Evolutionary conservation across 2,888 invertebrate genomes (phyloP).

Genomic region (Brassicogethes aeneus): DNA sequence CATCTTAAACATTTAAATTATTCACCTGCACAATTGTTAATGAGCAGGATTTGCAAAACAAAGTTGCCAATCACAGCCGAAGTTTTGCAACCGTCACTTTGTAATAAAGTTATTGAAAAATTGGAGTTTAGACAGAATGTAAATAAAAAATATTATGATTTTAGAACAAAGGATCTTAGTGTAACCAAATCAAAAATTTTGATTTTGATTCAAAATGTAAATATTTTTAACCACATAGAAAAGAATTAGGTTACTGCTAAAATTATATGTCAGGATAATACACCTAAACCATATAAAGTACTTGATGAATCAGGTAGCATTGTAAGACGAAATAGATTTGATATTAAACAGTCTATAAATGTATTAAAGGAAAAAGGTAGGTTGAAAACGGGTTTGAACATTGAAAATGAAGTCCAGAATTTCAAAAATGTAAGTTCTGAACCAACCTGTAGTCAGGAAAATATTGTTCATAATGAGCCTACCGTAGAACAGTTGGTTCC

Average conservation of each 20-base stretch:
- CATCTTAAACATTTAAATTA: slow-evolving; percentile 11
- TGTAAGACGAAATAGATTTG: neutral
- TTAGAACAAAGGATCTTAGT: slow-evolving; percentile 5
- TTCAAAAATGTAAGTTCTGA: no score
- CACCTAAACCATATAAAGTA: neutral
- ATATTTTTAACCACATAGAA: slow-evolving; percentile 10
- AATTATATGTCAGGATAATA: slow-evolving; percentile 7
- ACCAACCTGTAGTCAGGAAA: neutral
- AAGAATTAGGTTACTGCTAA: slow-evolving; percentile 8
- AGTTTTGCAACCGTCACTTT: slow-evolving; percentile 6
- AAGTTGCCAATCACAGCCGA: slow-evolving; percentile 8
- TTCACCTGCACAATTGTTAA: slow-evolving; percentile 12
- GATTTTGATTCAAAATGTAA: slow-evolving; percentile 6
- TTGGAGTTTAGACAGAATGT: slow-evolving; percentile 4
- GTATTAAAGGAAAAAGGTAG: neutral
- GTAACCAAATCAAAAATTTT: no score
- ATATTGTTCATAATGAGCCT: neutral
- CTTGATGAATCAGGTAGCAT: neutral
- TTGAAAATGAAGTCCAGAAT: no score
- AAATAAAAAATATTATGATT: slow-evolving; percentile 12
- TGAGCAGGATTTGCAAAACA: slow-evolving; percentile 14
- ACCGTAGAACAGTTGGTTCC: no score
- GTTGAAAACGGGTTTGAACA: neutral
- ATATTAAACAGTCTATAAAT: neutral
- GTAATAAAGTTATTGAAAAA: slow-evolving; percentile 7